phyloP scores from a whole-genome alignment of 2,888 invertebrate genomes.

The Cataglyphis albicans region DNA sequence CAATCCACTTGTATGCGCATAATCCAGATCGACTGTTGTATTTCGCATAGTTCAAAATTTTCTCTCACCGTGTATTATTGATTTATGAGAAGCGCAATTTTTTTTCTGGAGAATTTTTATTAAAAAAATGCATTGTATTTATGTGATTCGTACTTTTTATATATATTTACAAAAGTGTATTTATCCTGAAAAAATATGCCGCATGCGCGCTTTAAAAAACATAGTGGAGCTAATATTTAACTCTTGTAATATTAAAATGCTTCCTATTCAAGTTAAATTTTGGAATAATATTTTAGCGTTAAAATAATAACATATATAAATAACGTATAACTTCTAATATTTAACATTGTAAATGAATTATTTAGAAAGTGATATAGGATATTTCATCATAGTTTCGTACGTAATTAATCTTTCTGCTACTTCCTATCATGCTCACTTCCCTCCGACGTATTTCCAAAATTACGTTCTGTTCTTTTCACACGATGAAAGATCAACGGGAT shows the following conservation, averaged over 20 bases:
- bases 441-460: conserved; percentile 52
- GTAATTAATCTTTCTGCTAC: conserved; percentile 50
- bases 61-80: conserved; percentile 5
- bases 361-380: conserved; percentile 39
- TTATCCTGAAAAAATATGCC: not conserved
- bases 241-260: not conserved
- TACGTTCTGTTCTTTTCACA: conserved; percentile 55
- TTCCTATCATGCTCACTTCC: conserved; percentile 3
- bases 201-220: not conserved
- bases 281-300: conserved; percentile 12
- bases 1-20: conserved; percentile 32
- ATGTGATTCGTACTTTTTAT: not conserved
- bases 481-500: conserved; percentile 47
- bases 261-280: not conserved
- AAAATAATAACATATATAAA: conserved; percentile 33
- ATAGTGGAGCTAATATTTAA: not conserved
- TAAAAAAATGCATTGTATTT: conserved; percentile 4
- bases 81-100: not conserved
- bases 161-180: not conserved
- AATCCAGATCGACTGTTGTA: conserved; percentile 19
- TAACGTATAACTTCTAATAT: conserved; percentile 21
- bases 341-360: conserved; percentile 1
- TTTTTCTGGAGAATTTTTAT: not conserved
- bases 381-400: conserved; percentile 36
- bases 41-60: conserved; percentile 41